Base-by-base conservation (phyloP, 2,113 vertebrate species). In the Mobula hypostoma region DNA sequence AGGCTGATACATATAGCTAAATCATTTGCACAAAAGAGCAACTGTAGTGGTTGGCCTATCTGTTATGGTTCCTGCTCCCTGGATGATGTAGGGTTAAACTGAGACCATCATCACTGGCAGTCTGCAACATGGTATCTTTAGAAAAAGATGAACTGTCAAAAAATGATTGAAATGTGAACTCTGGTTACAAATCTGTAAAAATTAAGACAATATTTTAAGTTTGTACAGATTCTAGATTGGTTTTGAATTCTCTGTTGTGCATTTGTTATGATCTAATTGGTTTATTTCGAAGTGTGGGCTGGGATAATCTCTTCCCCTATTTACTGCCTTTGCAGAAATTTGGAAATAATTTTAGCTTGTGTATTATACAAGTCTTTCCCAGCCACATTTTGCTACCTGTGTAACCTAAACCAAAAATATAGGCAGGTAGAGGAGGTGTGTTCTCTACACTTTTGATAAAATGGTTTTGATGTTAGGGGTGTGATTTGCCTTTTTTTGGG, bases 61-160 rank as follows among this genome's bases (percentile, higher is more conserved):
- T 48, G 48, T 1, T 48, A 48, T 48, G 48, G 48, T 48, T 48
- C 48, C 48, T 48, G 48, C 48, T 2, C 48, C 48, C 48, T 48
- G 48, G 48, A 48, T 48, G 3, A 48, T 48, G 48, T 48, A 48
- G 48, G 48, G 48, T 48, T 48, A 48, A 48, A 48, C 48, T 4
- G 3, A 48, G 3, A 48, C 3, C 48, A 48, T 48, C 48, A 48
- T 48, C 48, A 48, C 48, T 48, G 48, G 48, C 2, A 48, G 48
- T 4, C 48, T 48, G 48, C 48, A 48, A 48, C 48, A 48, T 48
- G 48, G 3, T 48, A 48, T 48, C 48, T 48, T 48, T 95, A 94
- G 94, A 97, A 97, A 95, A 68, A 2, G 3, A 94, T 94, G 94
- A 94, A 14, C 96, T 95, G 78, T 90, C 95, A 24, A n/a, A 40